A percentile compares a stretch with the other conserved stretches of the same genome.
phyloP scores from a whole-genome alignment of 2,888 invertebrate genomes.

The Chironomus tentans region DNA sequence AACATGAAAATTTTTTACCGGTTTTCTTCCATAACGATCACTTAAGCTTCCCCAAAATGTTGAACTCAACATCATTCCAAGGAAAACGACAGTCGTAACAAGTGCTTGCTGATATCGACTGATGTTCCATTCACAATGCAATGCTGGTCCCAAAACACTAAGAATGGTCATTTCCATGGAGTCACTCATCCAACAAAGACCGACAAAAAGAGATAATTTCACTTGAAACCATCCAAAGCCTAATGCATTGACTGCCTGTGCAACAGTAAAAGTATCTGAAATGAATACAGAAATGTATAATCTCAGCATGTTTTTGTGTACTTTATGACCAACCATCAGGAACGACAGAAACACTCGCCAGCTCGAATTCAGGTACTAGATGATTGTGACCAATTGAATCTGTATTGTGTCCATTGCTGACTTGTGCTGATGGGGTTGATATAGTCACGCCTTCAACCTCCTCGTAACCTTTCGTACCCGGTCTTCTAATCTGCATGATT shows the following conservation, averaged over 20 bases:
- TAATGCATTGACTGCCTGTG: conserved; percentile 76
- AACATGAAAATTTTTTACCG: conserved; percentile 44
- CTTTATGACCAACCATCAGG: conserved; percentile 55
- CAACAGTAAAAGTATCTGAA: conserved; percentile 74
- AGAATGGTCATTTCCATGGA: conserved; percentile 98
- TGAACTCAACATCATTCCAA: conserved; percentile 95
- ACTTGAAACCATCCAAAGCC: conserved; percentile 89
- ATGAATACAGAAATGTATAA: background rate
- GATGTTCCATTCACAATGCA: conserved; percentile 93
- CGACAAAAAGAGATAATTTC: conserved; percentile 73
- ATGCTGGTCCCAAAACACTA: conserved; percentile 83
- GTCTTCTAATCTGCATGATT: conserved; percentile 13
- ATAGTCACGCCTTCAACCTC: conserved; percentile 10
- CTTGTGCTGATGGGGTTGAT: background rate
- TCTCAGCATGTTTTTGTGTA: background rate
- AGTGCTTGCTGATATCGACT: conserved; percentile 79
- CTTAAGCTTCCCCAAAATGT: conserved; percentile 94
- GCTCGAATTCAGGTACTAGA: conserved; percentile 43
- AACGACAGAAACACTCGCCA: conserved; percentile 69
- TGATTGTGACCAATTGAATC: background rate
- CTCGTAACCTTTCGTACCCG: conserved; percentile 17
- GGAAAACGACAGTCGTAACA: conserved; percentile 86
- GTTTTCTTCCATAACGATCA: conserved; percentile 84
- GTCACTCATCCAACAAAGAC: conserved; percentile 69
- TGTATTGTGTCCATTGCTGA: background rate